Conservation (phyloP, 2,113 vertebrate species). For the Osmerus eperlanus region DNA sequence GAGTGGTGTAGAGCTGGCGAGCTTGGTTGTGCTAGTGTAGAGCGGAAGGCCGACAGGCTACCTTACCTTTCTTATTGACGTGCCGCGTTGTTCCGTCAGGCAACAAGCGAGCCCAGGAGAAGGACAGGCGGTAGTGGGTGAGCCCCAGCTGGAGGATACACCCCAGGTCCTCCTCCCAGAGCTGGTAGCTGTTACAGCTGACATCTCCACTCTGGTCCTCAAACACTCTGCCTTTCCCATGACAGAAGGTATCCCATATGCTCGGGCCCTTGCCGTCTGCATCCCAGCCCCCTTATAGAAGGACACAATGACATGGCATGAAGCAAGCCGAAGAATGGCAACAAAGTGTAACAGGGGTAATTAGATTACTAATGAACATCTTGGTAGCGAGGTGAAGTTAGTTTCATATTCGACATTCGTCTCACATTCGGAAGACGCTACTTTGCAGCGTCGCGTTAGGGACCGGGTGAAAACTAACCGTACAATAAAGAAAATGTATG, state of each 20-base stretch:
- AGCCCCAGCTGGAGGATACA: conserved; percentile 92
- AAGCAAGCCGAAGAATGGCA: background rate
- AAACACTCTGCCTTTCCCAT: conserved; percentile 84
- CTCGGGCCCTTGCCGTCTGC: conserved; percentile 82
- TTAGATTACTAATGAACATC: too few species aligned
- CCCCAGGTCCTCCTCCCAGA: conserved; percentile 92
- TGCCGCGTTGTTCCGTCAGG: conserved; percentile 85
- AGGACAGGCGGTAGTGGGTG: conserved; percentile 92
- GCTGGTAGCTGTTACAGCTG: conserved; percentile 90
- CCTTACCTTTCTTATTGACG: conserved; percentile 92
- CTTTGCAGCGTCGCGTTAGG: too few species aligned
- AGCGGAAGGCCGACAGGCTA: conserved; percentile 40
- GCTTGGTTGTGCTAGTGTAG: too few species aligned
- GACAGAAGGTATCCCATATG: conserved; percentile 92
- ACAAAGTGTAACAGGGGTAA: too few species aligned
- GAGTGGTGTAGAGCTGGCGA: too few species aligned
- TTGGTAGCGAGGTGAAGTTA: too few species aligned
- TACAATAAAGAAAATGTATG: too few species aligned
- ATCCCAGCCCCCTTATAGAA: conserved; percentile 81
- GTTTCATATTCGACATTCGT: too few species aligned
- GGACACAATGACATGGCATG: background rate
- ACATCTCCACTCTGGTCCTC: conserved; percentile 86
- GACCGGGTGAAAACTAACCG: too few species aligned
- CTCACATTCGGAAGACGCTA: too few species aligned
- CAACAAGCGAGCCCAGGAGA: conserved; percentile 95